Evolutionary conservation across 2,113 vertebrate genomes (phyloP), one percentile per base, ranked within the genome.

Genomic region (Sphaerodactylus townsendi): DNA sequence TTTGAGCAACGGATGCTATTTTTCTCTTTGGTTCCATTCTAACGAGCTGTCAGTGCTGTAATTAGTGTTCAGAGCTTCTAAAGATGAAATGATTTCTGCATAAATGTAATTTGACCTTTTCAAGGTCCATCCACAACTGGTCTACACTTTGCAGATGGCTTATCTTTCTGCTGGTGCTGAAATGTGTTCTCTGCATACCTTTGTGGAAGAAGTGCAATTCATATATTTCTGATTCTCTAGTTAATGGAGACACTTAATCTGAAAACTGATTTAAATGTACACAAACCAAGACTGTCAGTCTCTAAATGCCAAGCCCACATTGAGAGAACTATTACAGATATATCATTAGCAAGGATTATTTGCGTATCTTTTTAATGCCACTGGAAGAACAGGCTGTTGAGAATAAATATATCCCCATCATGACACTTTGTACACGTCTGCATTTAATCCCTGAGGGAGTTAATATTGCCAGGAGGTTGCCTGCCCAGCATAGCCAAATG

Each of bases 41-140:
- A 10, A 62, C 41, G 39, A 41, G n/a, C 10, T 33, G 30, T 86
- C 87, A 80, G 5, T 70, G 19, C 70, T 33, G 25, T 71, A 76
- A 25, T 77, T 77, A 10, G 28, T 75, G 30, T 68, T 83, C 80
- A 83, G 37, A 21, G 85, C 75, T 19, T 66, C 15, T 68, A 83
- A 82, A 87, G 59, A 74, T 50, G 78, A 71, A 87, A 79, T 79
- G 5, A 65, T 88, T 92, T 85, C 64, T 73, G 82, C 84, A 50
- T 35, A 75, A 84, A 48, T 64, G 1, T 15, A 69, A 28, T 53
- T 66, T 79, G 70, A 71, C 80, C 25, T 69, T 82, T 88, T 86
- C 72, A 5, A 2, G 0, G 82, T 41, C 50, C 50, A 11, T 10
- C 5, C 10, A 48, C 9, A 9, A 17, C 62, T 35, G 15, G 62